phyloP scores from a whole-genome alignment of 2,113 vertebrate species.

The Lanius collurio region DNA sequence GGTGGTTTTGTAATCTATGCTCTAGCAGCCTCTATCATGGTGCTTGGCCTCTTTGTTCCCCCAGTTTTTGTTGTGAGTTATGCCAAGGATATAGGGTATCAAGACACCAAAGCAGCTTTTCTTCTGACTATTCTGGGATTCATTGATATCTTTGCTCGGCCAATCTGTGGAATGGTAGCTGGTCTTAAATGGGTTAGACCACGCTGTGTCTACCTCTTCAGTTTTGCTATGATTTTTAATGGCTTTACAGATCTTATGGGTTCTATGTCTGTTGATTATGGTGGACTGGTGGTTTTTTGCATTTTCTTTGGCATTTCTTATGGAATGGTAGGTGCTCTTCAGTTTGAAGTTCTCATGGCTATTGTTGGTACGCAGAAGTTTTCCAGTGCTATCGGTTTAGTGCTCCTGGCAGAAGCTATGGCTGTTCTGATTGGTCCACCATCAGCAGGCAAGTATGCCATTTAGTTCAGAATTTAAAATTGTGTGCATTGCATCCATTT shows the following conservation, averaged over 20 bases:
- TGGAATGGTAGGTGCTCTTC: constrained; percentile 96
- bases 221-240: constrained; percentile 94
- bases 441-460: constrained; percentile 79
- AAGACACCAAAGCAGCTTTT: constrained; percentile 88
- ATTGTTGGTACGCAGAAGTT: constrained; percentile 93
- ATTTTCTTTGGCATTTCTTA: constrained; percentile 97
- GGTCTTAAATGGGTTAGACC: constrained; percentile 88
- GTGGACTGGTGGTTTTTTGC: constrained; percentile 85
- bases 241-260: constrained; percentile 88
- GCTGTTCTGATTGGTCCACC: constrained; percentile 94
- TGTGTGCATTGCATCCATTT: neutral
- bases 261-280: constrained; percentile 80
- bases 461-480: neutral
- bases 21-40: constrained; percentile 91
- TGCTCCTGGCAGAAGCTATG: constrained; percentile 89
- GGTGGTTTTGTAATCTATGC: constrained; percentile 89
- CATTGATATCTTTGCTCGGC: constrained; percentile 92
- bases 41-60: constrained; percentile 93
- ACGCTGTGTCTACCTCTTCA: constrained; percentile 90
- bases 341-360: constrained; percentile 98
- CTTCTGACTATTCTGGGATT: constrained; percentile 91
- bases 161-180: constrained; percentile 84
- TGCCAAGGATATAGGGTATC: constrained; percentile 87
- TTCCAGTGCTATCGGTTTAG: constrained; percentile 93
- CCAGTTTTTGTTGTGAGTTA: constrained; percentile 95